phyloP scores from a whole-genome alignment of 2,797 vertebrate species.

The Paratrypauchen microcephalus region DNA sequence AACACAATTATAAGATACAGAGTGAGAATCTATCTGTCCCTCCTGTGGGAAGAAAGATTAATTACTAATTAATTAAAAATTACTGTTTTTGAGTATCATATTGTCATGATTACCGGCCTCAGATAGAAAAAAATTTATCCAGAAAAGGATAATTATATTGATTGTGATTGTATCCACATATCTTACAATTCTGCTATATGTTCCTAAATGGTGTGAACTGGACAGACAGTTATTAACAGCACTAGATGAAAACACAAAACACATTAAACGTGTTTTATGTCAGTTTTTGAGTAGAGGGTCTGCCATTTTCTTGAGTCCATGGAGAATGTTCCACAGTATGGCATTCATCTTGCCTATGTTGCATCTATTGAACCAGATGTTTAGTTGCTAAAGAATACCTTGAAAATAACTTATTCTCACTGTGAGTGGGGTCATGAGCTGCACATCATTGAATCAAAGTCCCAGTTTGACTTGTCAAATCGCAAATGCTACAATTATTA shows the following conservation, averaged over 20 bases:
- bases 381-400: too few relatives aligned
- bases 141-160: slow-evolving; percentile 49
- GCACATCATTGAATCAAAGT: too few relatives aligned
- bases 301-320: too few relatives aligned
- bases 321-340: not conserved
- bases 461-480: too few relatives aligned
- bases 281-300: not conserved
- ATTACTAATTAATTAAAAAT: too few relatives aligned
- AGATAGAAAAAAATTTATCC: slow-evolving; percentile 27
- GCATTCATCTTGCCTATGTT: too few relatives aligned
- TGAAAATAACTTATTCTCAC: too few relatives aligned
- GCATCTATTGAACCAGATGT: too few relatives aligned
- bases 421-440: too few relatives aligned
- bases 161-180: slow-evolving; percentile 21
- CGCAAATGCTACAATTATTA: too few relatives aligned
- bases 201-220: slow-evolving; percentile 4
- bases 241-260: slow-evolving; percentile 15
- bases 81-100: slow-evolving; percentile 35
- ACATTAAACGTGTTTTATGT: not conserved
- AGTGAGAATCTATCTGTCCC: slow-evolving; percentile 14
- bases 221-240: slow-evolving; percentile 23
- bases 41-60: slow-evolving; percentile 15
- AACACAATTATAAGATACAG: slow-evolving; percentile 1
- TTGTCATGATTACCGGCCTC: slow-evolving; percentile 40
- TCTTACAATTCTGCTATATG: slow-evolving; percentile 4